phyloP scores from a whole-genome alignment of 2,113 vertebrate species.

The Anser brachyrhynchus region DNA sequence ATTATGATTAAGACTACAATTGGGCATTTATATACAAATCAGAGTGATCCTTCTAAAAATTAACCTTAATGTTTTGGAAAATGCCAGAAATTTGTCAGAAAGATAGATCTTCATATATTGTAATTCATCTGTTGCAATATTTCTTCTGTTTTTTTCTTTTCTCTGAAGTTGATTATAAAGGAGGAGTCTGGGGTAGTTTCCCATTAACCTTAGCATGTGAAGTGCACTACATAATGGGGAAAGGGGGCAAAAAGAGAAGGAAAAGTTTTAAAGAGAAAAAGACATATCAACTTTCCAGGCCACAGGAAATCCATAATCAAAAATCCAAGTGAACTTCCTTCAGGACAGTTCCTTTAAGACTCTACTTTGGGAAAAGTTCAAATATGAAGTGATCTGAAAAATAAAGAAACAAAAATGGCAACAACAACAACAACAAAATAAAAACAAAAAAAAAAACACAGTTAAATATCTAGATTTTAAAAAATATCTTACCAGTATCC shows the following conservation, averaged over 20 bases:
- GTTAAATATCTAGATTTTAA: too few relatives aligned
- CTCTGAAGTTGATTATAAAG: not conserved
- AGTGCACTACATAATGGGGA: not conserved
- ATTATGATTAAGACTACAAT: not conserved
- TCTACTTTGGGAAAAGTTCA: not conserved
- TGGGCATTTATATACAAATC: not conserved
- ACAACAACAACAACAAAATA: too few relatives aligned
- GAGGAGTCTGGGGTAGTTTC: not conserved
- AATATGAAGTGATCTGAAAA: not conserved
- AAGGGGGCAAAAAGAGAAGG: not conserved
- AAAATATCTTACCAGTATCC: too few relatives aligned
- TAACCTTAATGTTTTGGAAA: not conserved
- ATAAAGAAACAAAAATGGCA: not conserved
- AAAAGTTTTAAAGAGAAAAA: not conserved
- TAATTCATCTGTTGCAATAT: not conserved
- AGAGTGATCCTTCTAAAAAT: not conserved
- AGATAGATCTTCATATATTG: not conserved
- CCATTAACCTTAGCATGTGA: not conserved
- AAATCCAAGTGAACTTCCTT: not conserved
- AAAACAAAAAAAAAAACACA: too few relatives aligned
- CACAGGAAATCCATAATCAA: not conserved
- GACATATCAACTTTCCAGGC: not conserved
- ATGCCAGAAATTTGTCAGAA: not conserved
- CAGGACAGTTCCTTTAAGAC: not conserved
- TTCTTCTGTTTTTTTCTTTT: not conserved